Base-by-base conservation (phyloP, 1,140 invertebrate species). In the Drosophila nebulosa region DNA sequence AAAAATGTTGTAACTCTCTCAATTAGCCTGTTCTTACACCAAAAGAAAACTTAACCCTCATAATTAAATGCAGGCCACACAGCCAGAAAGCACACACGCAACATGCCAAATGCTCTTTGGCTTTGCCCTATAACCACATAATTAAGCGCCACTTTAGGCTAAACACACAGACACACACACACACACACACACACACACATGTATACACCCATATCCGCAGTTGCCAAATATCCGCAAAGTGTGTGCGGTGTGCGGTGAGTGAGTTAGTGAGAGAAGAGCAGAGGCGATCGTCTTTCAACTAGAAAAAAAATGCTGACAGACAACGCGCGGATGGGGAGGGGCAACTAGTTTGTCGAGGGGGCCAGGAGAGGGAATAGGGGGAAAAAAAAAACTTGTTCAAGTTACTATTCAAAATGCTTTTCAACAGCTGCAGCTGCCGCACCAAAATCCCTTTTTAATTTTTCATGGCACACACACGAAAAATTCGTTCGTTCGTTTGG, bases 381-480 rank as follows among this genome's bases (percentile, higher is more conserved):
- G 69, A 9, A 9, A 30, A 32, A 32, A 68, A 74, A 80, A 81
- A 85, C 60, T 81, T 85, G 70, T 71, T 86, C 78, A 70, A 86
- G 77, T 74, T 77, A 75, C 77, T 65, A 80, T 77, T 86, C 71
- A 70, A 84, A 73, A 80, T 72, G 81, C 67, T 69, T 79, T 78
- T 85, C 83, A 46, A 21, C 39, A 42, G 16, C 35, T 80, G 66
- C 78, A 86, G 72, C 75, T 78, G 81, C 81, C 74, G 74, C 81
- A 68, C 66, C 69, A 67, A 78, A 75, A 78, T 85, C 81, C 81
- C 81, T 78, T 86, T 85, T 86, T 85, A 85, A 85, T 85, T 85
- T 85, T 85, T 85, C 81, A 85, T 85, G 46, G 74, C 70, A 74
- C 52, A 69, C 52, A 30, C 42, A 55, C 27, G 12, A 35, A 51